Percentiles rank a stretch among this genome's conserved stretches.
phyloP scores from a whole-genome alignment of 2,113 vertebrate genomes.

The Xenotilapia caudafasciata region DNA sequence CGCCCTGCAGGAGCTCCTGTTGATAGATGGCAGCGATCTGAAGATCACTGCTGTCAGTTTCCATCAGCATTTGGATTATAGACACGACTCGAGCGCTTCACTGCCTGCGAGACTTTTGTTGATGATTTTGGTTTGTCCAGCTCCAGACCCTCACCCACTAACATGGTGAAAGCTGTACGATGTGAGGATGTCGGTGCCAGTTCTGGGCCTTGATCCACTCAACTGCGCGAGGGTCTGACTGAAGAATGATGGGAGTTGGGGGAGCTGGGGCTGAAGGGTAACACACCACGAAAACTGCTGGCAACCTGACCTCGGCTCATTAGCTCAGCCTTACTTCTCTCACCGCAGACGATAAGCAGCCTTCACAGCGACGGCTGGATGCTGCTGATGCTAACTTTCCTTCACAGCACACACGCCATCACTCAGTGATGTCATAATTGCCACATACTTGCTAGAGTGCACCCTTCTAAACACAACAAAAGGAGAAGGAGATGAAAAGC shows the following conservation, averaged over 20 bases:
- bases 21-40: not conserved
- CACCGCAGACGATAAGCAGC: conserved; percentile 1
- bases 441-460: not conserved
- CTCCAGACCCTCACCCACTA: not conserved
- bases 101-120: not conserved
- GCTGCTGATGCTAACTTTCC: conserved; percentile 16
- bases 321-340: conserved; percentile 16
- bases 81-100: not conserved
- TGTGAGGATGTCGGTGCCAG: not conserved
- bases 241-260: not conserved
- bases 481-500: conserved; percentile 15
- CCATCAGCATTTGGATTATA: conserved; percentile 1
- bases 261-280: not conserved
- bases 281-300: not conserved
- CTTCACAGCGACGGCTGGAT: conserved; percentile 8
- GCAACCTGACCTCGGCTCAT: conserved; percentile 35
- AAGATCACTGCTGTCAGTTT: conserved; percentile 1
- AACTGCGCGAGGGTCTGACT: not conserved
- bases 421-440: conserved; percentile 22
- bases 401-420: not conserved
- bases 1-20: not conserved
- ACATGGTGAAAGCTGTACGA: not conserved
- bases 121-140: not conserved
- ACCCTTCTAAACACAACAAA: not conserved
- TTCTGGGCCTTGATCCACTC: conserved; percentile 25